Percentiles rank a stretch among this genome's conserved stretches.
Evolutionary conservation across 2,797 vertebrate genomes (phyloP).

Genomic region (Arvicola amphibius): DNA sequence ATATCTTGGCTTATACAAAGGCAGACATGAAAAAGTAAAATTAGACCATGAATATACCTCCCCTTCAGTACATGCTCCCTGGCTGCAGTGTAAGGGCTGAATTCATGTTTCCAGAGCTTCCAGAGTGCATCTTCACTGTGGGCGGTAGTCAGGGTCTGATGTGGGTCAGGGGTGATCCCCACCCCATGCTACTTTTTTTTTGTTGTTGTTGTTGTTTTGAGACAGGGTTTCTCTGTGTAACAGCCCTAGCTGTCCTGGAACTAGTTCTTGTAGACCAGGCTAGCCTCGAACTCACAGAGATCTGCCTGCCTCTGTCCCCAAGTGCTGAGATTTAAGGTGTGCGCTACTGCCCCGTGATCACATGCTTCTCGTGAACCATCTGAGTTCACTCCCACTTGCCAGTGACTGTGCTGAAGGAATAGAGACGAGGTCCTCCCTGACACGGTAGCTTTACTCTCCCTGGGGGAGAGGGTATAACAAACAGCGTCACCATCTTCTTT

Average conservation of each 20-base stretch:
- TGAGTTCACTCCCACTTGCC: constrained; percentile 98
- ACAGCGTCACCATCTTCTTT: constrained; percentile 99
- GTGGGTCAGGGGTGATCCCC: constrained; percentile 97
- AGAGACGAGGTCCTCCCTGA: constrained; percentile 99
- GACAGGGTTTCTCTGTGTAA: no score
- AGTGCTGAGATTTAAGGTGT: no score
- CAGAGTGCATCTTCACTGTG: constrained; percentile 98
- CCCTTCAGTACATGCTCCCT: constrained; percentile 64
- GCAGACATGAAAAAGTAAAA: neutral
- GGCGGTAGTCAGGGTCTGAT: constrained; percentile 97
- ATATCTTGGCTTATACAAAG: constrained; percentile 49
- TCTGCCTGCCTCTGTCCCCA: no score
- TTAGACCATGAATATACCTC: constrained; percentile 20
- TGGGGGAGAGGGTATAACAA: constrained; percentile 96
- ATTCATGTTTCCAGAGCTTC: constrained; percentile 97
- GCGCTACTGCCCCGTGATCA: constrained; percentile 85
- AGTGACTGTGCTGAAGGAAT: constrained; percentile 98
- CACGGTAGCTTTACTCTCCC: constrained; percentile 99
- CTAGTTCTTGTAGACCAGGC: no score
- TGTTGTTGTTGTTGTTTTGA: no score
- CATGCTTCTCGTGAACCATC: constrained; percentile 98
- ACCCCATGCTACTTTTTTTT: no score
- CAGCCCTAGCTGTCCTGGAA: no score
- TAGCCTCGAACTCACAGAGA: no score
- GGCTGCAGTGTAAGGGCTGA: neutral